phyloP scores from a whole-genome alignment of 2,113 vertebrate species.

The Ibidorhyncha struthersii region DNA sequence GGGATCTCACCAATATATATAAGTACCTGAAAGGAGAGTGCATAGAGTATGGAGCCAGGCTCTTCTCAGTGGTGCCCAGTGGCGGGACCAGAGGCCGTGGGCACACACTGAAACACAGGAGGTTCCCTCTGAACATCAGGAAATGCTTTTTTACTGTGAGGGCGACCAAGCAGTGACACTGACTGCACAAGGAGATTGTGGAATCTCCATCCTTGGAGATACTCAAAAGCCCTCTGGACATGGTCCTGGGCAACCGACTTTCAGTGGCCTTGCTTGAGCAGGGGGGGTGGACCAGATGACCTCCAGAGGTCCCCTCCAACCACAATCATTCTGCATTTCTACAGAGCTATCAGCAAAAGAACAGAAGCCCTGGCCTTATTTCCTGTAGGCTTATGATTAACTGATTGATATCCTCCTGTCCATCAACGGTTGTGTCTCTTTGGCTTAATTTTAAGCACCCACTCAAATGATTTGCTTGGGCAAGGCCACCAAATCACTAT shows the following conservation, averaged over 20 bases:
- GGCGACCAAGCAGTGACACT: background rate
- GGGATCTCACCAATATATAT: background rate
- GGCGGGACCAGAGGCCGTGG: background rate
- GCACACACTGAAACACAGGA: background rate
- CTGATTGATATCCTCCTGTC: background rate
- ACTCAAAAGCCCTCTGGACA: background rate
- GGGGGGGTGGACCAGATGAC: background rate
- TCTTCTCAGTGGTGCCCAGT: background rate
- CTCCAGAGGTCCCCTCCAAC: background rate
- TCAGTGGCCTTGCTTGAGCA: background rate
- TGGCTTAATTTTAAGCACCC: background rate
- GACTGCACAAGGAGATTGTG: background rate
- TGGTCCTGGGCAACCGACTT: background rate
- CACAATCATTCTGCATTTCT: background rate
- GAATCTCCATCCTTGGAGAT: background rate
- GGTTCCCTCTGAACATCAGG: background rate
- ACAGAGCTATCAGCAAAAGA: background rate
- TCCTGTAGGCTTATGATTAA: background rate
- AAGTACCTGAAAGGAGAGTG: background rate
- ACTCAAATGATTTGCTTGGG: background rate
- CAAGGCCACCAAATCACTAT: background rate
- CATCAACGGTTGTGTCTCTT: background rate
- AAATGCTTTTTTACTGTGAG: background rate
- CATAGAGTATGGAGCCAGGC: fast-evolving
- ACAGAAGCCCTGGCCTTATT: background rate